Conservation (phyloP, 2,797 vertebrate species). For the Helarctos malayanus region DNA sequence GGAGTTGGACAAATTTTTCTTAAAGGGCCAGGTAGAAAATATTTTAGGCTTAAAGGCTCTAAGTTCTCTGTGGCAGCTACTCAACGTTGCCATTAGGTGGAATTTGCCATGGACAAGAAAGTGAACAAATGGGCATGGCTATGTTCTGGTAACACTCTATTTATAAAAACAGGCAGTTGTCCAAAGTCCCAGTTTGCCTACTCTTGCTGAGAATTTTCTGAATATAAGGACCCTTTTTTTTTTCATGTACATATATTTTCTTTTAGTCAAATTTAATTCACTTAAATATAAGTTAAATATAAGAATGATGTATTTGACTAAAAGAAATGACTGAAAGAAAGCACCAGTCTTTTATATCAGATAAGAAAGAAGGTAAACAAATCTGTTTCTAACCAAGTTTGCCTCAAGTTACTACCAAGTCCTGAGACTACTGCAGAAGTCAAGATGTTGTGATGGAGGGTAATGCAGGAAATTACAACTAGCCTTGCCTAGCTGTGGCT, state of each 20-base stretch:
- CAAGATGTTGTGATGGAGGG: neutral
- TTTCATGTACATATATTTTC: neutral
- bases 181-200: neutral
- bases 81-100: neutral
- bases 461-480: neutral
- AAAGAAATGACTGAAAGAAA: slow-evolving; percentile 48
- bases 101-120: neutral
- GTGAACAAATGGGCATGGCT: neutral
- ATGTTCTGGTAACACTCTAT: slow-evolving; percentile 2
- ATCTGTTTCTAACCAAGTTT: neutral
- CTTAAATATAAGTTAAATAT: neutral
- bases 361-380: neutral
- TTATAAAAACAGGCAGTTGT: slow-evolving; percentile 1
- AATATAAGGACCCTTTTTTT: neutral
- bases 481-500: slow-evolving; percentile 33
- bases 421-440: neutral
- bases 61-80: neutral
- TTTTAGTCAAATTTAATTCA: slow-evolving; percentile 54
- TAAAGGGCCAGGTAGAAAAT: neutral
- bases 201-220: neutral
- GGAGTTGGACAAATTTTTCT: neutral
- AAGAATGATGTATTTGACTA: neutral
- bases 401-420: slow-evolving; percentile 6
- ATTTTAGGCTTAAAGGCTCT: neutral
- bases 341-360: neutral